Percentiles rank a stretch among this genome's conserved stretches.
Evolutionary conservation across 64 coral and sea anemone genomes (phyloP).

Genomic region (Astreopora myriophthalma): DNA sequence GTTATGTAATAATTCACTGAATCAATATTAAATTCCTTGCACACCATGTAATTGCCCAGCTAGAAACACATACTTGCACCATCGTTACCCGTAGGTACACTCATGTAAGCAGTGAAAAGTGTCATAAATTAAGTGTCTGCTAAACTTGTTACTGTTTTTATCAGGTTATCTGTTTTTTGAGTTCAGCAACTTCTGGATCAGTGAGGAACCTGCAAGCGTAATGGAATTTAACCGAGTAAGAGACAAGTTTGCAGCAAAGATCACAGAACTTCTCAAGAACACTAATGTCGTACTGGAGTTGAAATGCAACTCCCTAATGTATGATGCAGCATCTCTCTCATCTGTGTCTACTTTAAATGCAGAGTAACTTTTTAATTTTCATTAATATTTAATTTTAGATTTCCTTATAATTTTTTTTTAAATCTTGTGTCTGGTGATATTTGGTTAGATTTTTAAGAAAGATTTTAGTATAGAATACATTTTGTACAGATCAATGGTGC

Average conservation of each 20-base stretch:
- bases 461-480: too few species aligned
- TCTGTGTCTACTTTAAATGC: constrained; percentile 72
- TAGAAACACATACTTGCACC: too few species aligned
- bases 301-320: constrained; percentile 39
- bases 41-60: too few species aligned
- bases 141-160: neutral
- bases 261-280: constrained; percentile 38
- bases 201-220: constrained; percentile 84
- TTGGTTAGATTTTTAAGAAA: too few species aligned
- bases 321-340: constrained; percentile 57
- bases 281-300: constrained; percentile 45
- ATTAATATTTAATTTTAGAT: neutral
- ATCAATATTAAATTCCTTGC: too few species aligned
- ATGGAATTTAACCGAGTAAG: constrained; percentile 93
- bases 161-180: constrained; percentile 95
- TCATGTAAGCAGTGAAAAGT: too few species aligned
- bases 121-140: neutral
- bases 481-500: too few species aligned
- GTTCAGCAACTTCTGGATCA: constrained; percentile 94
- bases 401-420: too few species aligned
- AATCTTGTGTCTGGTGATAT: too few species aligned
- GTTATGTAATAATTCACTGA: neutral
- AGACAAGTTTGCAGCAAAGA: constrained; percentile 89
- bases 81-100: too few species aligned
- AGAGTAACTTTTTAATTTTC: neutral